Conservation (phyloP, 2,797 vertebrate genomes). For the Pseudomugil gertrudae region DNA sequence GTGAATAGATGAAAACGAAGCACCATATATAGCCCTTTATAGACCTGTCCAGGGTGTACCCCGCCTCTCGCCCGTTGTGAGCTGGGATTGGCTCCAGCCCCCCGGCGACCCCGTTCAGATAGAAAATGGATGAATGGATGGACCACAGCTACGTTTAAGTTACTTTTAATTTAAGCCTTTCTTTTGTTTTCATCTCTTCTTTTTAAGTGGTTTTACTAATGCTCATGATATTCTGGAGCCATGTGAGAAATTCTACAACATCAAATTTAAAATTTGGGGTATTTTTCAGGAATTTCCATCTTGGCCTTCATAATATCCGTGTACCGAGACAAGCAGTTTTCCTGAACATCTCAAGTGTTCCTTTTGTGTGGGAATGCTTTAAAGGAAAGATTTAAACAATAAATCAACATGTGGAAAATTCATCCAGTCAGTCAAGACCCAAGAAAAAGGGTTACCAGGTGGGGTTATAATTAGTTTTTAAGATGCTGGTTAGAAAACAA, state of each 20-base stretch:
- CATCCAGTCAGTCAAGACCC: too few relatives aligned
- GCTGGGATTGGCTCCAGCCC: too few relatives aligned
- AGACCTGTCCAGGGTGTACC: too few relatives aligned
- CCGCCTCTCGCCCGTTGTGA: too few relatives aligned
- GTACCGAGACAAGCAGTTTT: too few relatives aligned
- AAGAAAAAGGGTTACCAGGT: constrained; percentile 2
- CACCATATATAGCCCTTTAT: background rate
- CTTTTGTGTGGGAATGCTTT: background rate
- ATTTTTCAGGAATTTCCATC: too few relatives aligned
- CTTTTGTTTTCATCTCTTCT: background rate
- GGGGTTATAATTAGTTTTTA: background rate
- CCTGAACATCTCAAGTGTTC: background rate
- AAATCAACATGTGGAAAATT: background rate
- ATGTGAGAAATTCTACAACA: too few relatives aligned
- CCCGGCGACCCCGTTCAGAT: too few relatives aligned
- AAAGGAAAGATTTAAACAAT: background rate
- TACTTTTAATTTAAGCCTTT: background rate
- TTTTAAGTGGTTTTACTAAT: background rate
- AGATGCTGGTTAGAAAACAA: background rate
- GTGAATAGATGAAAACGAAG: background rate
- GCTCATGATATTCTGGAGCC: background rate
- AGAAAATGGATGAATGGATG: too few relatives aligned
- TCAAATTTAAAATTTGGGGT: too few relatives aligned
- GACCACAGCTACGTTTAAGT: background rate
- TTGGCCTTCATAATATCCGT: too few relatives aligned